These are phyloP conservation scores for Drosophila barbarae DNA, from an alignment of 2,888 invertebrate genomes.

Conservation along the genomic window DNA sequence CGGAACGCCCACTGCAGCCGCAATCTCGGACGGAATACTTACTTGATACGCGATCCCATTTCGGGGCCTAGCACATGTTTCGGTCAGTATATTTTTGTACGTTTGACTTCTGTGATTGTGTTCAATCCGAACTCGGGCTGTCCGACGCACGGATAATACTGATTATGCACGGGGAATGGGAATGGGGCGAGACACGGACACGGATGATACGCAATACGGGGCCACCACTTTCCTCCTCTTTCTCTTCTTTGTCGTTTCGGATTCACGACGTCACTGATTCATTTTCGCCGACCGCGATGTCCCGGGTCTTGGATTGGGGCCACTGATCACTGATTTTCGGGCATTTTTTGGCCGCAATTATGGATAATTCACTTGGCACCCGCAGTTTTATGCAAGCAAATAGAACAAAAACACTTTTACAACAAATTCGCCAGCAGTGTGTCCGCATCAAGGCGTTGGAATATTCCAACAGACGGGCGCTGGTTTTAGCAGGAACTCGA, in stretches of 20 bases:
- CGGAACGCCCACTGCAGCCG: conserved; percentile 70
- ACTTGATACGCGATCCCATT: conserved; percentile 78
- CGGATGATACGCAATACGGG: conserved; percentile 21
- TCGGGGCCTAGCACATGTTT: conserved; percentile 62
- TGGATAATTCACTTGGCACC: conserved; percentile 52
- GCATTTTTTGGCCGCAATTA: conserved; percentile 41
- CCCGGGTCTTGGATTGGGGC: conserved; percentile 4
- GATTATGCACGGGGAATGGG: conserved; percentile 30
- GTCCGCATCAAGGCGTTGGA: neutral
- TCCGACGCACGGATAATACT: conserved; percentile 41
- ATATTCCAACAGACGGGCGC: conserved; percentile 3
- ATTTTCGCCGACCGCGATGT: conserved; percentile 42
- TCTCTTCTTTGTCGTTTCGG: conserved; percentile 48
- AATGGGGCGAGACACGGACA: conserved; percentile 3
- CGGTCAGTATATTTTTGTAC: conserved; percentile 19
- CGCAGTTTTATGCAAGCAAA: conserved; percentile 48
- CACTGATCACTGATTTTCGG: conserved; percentile 47
- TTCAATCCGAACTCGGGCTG: conserved; percentile 26
- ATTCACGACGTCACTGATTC: conserved; percentile 68
- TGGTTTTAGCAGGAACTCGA: neutral
- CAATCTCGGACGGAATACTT: conserved; percentile 54
- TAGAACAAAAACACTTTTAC: conserved; percentile 54
- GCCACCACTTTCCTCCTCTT: conserved; percentile 47
- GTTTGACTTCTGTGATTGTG: conserved; percentile 29
- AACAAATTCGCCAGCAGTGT: conserved; percentile 28